Conservation (phyloP, 2,113 vertebrate species). For the Chlorocebus sabaeus region DNA sequence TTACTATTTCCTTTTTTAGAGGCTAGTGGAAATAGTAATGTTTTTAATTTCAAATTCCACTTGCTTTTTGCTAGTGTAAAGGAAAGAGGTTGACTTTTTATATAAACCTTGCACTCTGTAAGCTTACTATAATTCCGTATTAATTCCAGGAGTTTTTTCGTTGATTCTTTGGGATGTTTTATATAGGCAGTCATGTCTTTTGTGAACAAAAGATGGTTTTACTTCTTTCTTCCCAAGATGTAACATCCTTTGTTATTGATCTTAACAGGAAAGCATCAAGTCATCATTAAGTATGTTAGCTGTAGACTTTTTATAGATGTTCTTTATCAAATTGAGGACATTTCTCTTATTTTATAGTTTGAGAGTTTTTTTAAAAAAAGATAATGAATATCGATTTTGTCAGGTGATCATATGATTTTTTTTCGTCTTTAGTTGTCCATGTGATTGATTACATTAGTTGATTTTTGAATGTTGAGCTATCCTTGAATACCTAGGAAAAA, state of each 20-base stretch:
- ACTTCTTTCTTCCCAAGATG: background rate
- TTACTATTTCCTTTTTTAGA: background rate
- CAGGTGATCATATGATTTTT: background rate
- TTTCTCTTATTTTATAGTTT: background rate
- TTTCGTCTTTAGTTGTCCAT: background rate
- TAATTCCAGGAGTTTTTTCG: background rate
- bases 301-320: background rate
- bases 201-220: background rate
- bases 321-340: background rate
- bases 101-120: background rate
- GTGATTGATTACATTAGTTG: background rate
- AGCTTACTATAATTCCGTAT: background rate
- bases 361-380: background rate
- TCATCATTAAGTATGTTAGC: background rate
- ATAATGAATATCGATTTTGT: background rate
- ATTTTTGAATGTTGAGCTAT: background rate
- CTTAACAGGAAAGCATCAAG: background rate
- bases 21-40: background rate
- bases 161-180: background rate
- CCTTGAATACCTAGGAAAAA: background rate
- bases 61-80: background rate
- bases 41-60: background rate
- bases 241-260: background rate
- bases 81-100: background rate
- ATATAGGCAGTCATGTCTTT: background rate